Evolutionary conservation across 2,113 vertebrate species (phyloP).

Genomic region (Oryzias woworae): DNA sequence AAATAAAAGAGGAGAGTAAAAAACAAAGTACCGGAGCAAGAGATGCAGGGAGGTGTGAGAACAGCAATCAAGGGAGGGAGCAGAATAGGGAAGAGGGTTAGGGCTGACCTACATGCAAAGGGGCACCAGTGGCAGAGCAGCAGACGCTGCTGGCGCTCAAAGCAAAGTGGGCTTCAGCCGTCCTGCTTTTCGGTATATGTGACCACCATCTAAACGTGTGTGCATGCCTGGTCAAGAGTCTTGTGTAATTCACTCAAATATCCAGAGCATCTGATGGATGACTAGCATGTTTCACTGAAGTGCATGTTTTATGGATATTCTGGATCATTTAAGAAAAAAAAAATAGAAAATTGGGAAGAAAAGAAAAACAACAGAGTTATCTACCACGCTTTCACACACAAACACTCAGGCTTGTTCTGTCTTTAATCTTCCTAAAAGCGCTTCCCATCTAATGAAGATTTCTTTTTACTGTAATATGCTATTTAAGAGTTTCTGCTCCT

Average conservation of each 20-base stretch:
- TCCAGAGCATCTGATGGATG: slow-evolving; percentile 37
- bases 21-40: slow-evolving; percentile 17
- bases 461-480: slow-evolving; percentile 36
- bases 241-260: slow-evolving; percentile 33
- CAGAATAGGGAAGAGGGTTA: slow-evolving; percentile 22
- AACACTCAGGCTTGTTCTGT: slow-evolving; percentile 10
- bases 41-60: not conserved
- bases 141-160: slow-evolving; percentile 45
- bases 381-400: slow-evolving; percentile 1
- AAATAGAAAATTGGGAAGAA: not conserved
- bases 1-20: not conserved
- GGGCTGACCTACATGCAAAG: slow-evolving; percentile 68
- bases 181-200: slow-evolving; percentile 32
- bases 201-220: slow-evolving; percentile 22
- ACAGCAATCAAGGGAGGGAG: not conserved
- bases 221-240: slow-evolving; percentile 9
- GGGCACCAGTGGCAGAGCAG: slow-evolving; percentile 55
- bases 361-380: slow-evolving; percentile 2
- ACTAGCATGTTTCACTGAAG: slow-evolving; percentile 52
- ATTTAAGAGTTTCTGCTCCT: slow-evolving; percentile 46
- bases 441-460: slow-evolving; percentile 38
- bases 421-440: slow-evolving; percentile 17
- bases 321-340: slow-evolving; percentile 33
- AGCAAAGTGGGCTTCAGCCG: slow-evolving; percentile 48
- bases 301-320: slow-evolving; percentile 44